Base-by-base conservation (phyloP, 1,140 invertebrate species). In the Zaprionus camerounensis region DNA sequence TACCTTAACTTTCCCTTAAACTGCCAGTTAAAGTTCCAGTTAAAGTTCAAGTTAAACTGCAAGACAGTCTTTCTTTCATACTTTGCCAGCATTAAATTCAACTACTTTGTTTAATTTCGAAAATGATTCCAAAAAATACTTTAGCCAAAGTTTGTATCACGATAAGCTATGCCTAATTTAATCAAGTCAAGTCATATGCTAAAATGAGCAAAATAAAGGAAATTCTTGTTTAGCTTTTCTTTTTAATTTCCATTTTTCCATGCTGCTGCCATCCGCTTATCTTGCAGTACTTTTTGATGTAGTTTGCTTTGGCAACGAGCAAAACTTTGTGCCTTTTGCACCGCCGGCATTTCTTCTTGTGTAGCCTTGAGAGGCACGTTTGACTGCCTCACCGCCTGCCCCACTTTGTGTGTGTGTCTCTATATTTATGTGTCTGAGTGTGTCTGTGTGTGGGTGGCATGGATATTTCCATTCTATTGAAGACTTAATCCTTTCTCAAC, bases 401-500 rank as follows among this genome's bases (percentile, higher is more conserved):
- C 9, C 9, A 11, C 31, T 34, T 0, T 57, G 17, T 26, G 7
- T 58, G 6, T 31, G 26, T 49, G 11, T 70, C 17, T 58, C 28
- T 31, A 3, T 31, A 31, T 31, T 31, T 31, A 31, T 55, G 34
- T 56, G 34, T 31, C 1, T 62, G 41, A 59, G 46, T 62, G 31
- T 15, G 38, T n/a, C n/a, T 63, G 34, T 76, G 44, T 26, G 24
- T 26, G 24, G 59, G 46, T 62, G 31, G 56, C 28, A 24, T 51
- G 28, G 49, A 57, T 44, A 62, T 61, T 82, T 78, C 70, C 78
- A 83, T 81, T 87, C 77, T 66, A 88, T 78, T 78, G 81, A 91
- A 79, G 82, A 79, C 71, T 91, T 91, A 91, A 91, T 90, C 86
- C 87, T 91, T 90, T 78, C 72, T 65, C 65, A 80, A 56, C 53